A percentile compares a stretch with the other conserved stretches of the same genome.
These are phyloP conservation scores for Aculops lycopersici DNA, from an alignment of 1,140 invertebrate genomes.

Conservation along the genomic window DNA sequence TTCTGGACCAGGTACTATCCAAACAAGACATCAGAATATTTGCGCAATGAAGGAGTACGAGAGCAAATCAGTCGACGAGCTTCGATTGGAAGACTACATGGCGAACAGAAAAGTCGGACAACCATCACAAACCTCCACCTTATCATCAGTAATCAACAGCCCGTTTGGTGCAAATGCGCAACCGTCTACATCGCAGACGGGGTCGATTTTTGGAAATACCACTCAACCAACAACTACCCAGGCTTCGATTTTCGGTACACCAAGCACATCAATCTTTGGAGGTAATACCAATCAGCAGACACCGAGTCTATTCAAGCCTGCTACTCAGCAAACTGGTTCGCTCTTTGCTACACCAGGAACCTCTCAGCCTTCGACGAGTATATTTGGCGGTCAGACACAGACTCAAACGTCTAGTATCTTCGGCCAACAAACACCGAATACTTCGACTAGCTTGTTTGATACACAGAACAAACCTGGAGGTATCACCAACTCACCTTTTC, in stretches of 20 bases:
- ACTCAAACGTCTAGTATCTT: not conserved
- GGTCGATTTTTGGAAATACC: too few species aligned
- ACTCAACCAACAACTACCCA: conserved; percentile 9
- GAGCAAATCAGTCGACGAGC: not conserved
- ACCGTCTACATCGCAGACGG: not conserved
- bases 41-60: not conserved
- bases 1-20: not conserved
- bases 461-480: too few species aligned
- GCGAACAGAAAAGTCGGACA: not conserved
- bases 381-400: not conserved
- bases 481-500: too few species aligned
- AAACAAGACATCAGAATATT: not conserved
- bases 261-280: not conserved
- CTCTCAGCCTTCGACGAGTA: conserved; percentile 6
- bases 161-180: not conserved
- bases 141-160: not conserved
- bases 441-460: not conserved
- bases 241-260: conserved; percentile 7
- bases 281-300: not conserved
- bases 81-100: not conserved
- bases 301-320: not conserved
- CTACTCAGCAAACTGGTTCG: not conserved
- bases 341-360: conserved; percentile 3
- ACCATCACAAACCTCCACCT: not conserved
- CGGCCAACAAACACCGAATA: not conserved